phyloP scores from a whole-genome alignment of 2,888 invertebrate genomes.

The Tiliacea aurago region DNA sequence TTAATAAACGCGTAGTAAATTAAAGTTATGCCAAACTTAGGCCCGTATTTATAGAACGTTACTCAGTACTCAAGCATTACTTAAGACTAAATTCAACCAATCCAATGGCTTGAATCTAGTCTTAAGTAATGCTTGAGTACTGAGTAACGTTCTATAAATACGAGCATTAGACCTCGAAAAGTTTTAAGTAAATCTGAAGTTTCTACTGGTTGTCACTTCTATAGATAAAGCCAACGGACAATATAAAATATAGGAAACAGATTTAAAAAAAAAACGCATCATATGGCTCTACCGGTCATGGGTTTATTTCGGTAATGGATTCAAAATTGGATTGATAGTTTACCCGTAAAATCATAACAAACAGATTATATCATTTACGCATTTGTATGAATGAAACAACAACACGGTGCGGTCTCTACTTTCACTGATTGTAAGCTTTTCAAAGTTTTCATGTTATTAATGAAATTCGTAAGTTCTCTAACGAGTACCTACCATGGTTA shows the following conservation, averaged over 20 bases:
- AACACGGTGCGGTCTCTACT: not conserved
- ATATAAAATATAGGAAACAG: not conserved
- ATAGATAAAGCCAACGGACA: not conserved
- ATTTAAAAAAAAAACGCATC: not conserved
- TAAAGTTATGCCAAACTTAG: not conserved
- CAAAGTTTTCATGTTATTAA: slow-evolving; percentile 28
- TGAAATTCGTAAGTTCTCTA: slow-evolving; percentile 36
- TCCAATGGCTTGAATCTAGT: too few relatives aligned
- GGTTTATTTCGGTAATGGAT: slow-evolving; percentile 1
- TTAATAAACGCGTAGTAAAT: not conserved
- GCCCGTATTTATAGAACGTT: too few relatives aligned
- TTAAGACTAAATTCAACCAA: too few relatives aligned
- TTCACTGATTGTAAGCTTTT: slow-evolving; percentile 13
- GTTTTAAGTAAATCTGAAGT: not conserved
- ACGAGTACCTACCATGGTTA: slow-evolving; percentile 27
- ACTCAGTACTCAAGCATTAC: too few relatives aligned
- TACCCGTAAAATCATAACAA: slow-evolving; percentile 9
- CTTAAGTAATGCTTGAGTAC: too few relatives aligned
- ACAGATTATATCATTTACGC: slow-evolving; percentile 1
- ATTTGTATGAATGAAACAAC: slow-evolving; percentile 11
- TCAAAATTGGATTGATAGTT: slow-evolving; percentile 13
- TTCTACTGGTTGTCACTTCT: not conserved
- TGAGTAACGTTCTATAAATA: too few relatives aligned
- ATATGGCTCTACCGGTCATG: not conserved
- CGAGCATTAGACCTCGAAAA: slow-evolving; percentile 2